Evolutionary conservation across 2,113 vertebrate genomes (phyloP).

Genomic region (Chloebia gouldiae): DNA sequence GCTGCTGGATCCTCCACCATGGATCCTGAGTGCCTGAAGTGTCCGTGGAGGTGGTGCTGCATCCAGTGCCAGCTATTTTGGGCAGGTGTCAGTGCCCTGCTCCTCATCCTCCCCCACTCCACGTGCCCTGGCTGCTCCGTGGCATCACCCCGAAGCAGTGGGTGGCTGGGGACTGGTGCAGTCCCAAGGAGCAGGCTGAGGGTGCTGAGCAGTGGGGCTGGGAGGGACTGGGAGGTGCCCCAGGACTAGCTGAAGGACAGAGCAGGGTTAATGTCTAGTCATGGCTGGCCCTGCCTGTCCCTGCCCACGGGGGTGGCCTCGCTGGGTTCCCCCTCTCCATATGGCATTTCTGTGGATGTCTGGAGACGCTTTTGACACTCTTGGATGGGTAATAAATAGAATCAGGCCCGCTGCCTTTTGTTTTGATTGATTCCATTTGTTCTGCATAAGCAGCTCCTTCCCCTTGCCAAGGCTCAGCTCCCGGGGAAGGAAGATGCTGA

Average conservation of each 20-base stretch:
- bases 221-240: neutral
- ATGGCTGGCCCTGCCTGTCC: neutral
- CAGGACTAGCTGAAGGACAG: neutral
- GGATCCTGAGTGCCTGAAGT: neutral
- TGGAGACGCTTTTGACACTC: neutral
- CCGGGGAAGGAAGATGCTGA: neutral
- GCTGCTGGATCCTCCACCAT: neutral
- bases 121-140: accelerated
- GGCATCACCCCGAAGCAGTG: accelerated
- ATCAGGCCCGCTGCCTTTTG: conserved; percentile 48
- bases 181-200: neutral
- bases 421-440: conserved; percentile 65
- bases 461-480: conserved; percentile 36
- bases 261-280: accelerated
- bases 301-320: accelerated
- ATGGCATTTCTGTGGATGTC: neutral
- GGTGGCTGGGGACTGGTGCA: neutral
- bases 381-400: conserved; percentile 47
- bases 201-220: neutral
- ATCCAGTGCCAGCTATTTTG: neutral
- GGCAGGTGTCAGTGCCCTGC: neutral
- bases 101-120: neutral
- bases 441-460: conserved; percentile 44
- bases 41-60: neutral
- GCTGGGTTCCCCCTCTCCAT: neutral